Evolutionary conservation across 35 echinoderm and acorn worm genomes (phyloP).

Genomic region (Diadema setosum): DNA sequence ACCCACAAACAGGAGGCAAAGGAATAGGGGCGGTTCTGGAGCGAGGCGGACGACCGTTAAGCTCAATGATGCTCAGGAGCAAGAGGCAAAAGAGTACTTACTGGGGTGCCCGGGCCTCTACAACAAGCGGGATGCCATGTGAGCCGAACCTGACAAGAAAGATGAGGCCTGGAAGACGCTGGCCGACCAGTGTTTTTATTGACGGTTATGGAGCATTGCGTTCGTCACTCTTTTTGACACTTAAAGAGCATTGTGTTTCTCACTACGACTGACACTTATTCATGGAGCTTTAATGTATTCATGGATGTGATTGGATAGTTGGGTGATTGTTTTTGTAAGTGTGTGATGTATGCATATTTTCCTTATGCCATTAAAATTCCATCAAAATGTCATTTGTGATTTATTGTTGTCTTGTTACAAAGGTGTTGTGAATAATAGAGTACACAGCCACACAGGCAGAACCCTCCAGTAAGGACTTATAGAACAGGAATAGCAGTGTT

Average conservation of each 20-base stretch:
- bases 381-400: too few relatives aligned
- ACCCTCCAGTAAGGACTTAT: too few relatives aligned
- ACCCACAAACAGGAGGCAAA: conserved; percentile 7
- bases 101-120: conserved; percentile 28
- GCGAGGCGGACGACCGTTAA: conserved; percentile 34
- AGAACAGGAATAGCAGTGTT: too few relatives aligned
- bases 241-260: not conserved
- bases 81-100: conserved; percentile 42
- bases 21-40: conserved; percentile 27
- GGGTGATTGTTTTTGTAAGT: too few relatives aligned
- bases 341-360: too few relatives aligned
- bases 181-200: not conserved
- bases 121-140: not conserved
- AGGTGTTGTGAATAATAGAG: too few relatives aligned
- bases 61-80: conserved; percentile 40
- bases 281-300: too few relatives aligned
- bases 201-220: not conserved
- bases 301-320: too few relatives aligned
- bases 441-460: too few relatives aligned
- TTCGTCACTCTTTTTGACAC: too few relatives aligned
- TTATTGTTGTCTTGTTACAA: too few relatives aligned
- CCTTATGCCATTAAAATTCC: too few relatives aligned
- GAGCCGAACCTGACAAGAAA: conserved; percentile 30
- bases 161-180: conserved; percentile 18
- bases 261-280: not conserved